Evolutionary conservation across 2,888 invertebrate genomes (phyloP).

Genomic region (Tipula lateralis): DNA sequence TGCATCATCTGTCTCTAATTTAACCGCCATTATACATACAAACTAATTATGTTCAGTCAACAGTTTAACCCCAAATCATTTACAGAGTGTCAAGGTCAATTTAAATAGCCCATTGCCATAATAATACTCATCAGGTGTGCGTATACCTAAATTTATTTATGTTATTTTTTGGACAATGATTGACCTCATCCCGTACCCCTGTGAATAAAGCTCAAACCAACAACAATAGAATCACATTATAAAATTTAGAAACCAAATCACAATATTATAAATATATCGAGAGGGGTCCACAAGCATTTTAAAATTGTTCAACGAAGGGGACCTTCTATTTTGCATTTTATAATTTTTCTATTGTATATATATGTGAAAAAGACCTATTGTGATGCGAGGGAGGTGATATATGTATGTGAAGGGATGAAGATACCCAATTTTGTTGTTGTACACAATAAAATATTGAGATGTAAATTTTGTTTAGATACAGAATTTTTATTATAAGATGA

Average conservation of each 20-base stretch:
- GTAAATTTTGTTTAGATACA: not conserved
- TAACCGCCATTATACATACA: not conserved
- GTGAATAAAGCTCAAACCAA: not conserved
- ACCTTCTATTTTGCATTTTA: not conserved
- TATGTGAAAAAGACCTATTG: not conserved
- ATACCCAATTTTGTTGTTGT: not conserved
- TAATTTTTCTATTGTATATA: not conserved
- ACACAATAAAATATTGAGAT: not conserved
- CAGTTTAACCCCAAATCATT: not conserved
- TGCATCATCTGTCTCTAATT: not conserved
- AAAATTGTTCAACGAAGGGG: not conserved
- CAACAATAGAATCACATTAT: not conserved
- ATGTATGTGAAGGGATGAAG: not conserved
- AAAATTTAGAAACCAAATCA: not conserved
- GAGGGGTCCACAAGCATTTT: not conserved
- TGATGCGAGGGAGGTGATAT: not conserved
- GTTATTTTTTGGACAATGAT: slow-evolving; percentile 14
- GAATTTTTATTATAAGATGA: not conserved
- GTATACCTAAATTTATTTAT: not conserved
- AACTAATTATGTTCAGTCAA: slow-evolving; percentile 1
- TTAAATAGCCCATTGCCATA: slow-evolving; percentile 11
- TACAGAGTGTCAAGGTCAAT: not conserved
- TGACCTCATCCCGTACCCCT: not conserved
- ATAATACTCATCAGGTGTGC: slow-evolving; percentile 15
- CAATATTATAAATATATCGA: not conserved